Conservation (phyloP, 2,113 vertebrate genomes). For the Pomatostomus ruficeps region DNA sequence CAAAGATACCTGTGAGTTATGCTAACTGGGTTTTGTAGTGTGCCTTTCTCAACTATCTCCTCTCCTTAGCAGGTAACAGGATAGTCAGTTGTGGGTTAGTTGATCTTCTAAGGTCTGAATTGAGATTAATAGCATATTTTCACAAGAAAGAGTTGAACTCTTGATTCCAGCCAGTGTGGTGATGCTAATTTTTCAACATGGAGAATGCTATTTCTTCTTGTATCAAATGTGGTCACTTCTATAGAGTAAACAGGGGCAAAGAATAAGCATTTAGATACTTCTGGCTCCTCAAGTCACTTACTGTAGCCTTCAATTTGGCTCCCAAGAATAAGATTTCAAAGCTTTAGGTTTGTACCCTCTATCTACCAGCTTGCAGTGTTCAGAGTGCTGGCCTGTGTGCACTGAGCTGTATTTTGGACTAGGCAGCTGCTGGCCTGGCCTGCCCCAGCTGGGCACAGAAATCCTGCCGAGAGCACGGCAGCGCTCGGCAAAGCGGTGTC, state of each 20-base stretch:
- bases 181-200: background rate
- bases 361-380: background rate
- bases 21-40: background rate
- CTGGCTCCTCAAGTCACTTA: background rate
- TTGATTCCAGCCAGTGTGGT: background rate
- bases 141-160: background rate
- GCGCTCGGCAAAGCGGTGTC: accelerated
- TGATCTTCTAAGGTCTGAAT: background rate
- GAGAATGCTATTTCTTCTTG: background rate
- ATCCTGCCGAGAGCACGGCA: accelerated
- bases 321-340: background rate
- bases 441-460: background rate
- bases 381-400: background rate
- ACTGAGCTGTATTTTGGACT: background rate
- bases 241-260: background rate
- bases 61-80: background rate
- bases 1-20: background rate
- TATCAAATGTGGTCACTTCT: background rate
- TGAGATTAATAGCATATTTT: background rate
- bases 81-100: background rate
- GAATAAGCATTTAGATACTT: background rate
- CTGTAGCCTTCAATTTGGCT: background rate
- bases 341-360: background rate
- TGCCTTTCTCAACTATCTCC: background rate
- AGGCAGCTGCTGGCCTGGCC: background rate